phyloP scores from a whole-genome alignment of 2,797 vertebrate species.

The Notoglanidium macrostoma region DNA sequence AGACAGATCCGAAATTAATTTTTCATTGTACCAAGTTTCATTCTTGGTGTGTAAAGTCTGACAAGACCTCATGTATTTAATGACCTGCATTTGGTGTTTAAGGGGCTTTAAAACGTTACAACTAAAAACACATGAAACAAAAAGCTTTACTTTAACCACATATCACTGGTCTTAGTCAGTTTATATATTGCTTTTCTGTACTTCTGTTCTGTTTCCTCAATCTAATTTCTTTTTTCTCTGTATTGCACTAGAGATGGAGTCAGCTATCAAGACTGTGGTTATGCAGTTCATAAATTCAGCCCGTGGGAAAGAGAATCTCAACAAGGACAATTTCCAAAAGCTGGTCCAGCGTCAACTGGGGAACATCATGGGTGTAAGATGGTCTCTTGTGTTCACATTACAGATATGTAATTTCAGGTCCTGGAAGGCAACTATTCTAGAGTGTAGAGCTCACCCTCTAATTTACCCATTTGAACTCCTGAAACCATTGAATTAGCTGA shows the following conservation, averaged over 20 bases:
- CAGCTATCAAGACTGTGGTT: conserved; percentile 71
- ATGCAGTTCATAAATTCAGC: conserved; percentile 63
- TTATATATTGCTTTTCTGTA: background rate
- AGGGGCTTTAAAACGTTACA: background rate
- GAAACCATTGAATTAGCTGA: background rate
- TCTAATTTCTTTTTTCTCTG: background rate
- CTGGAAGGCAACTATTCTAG: background rate
- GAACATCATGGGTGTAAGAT: conserved; percentile 69
- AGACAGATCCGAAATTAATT: too few relatives aligned
- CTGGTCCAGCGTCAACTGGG: conserved; percentile 68
- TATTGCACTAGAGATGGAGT: conserved; percentile 68
- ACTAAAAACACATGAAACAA: background rate
- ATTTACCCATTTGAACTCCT: background rate
- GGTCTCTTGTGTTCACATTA: background rate
- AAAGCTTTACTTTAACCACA: background rate
- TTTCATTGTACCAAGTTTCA: too few relatives aligned
- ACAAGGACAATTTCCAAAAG: conserved; percentile 64
- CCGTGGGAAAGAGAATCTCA: conserved; percentile 66
- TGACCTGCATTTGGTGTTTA: too few relatives aligned
- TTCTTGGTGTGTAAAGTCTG: too few relatives aligned
- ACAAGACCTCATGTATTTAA: too few relatives aligned
- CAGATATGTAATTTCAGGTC: background rate
- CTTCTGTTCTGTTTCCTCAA: background rate
- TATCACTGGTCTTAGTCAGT: background rate
- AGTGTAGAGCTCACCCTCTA: background rate